Conservation (phyloP, 1,140 invertebrate genomes). For the Cyclargus thomasi region DNA sequence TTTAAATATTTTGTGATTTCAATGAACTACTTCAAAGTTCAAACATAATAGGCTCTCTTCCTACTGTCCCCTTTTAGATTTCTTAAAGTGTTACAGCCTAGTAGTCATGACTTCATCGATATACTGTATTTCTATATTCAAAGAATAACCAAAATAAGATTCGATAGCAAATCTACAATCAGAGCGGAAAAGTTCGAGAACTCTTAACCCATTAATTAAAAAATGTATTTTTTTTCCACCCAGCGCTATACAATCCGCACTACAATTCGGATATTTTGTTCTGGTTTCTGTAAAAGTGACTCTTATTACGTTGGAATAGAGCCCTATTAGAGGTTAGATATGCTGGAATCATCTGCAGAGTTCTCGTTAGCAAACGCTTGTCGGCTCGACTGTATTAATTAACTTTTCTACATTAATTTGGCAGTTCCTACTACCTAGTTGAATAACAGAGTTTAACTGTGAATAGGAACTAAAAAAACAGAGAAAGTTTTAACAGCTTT, state of each 20-base stretch:
- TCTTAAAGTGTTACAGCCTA: no score
- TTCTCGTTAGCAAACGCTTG: slow-evolving; percentile 34
- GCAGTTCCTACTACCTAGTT: neutral
- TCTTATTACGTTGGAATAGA: neutral
- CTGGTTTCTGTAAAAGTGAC: no score
- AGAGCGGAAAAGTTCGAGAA: neutral
- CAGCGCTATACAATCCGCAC: slow-evolving; percentile 9
- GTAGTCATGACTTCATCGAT: no score
- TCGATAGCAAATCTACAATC: neutral
- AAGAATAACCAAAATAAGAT: no score
- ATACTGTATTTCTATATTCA: no score
- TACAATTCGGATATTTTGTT: neutral
- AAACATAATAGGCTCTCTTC: no score
- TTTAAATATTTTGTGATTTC: no score
- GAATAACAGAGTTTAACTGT: neutral
- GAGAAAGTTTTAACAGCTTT: neutral
- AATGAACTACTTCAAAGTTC: no score
- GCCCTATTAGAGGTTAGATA: neutral
- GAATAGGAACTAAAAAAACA: neutral
- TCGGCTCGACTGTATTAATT: slow-evolving; percentile 29
- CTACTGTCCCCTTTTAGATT: no score
- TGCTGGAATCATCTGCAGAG: neutral
- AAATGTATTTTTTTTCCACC: neutral
- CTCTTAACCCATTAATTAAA: slow-evolving; percentile 9
- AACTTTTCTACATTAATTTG: slow-evolving; percentile 30